phyloP scores from a whole-genome alignment of 2,113 vertebrate genomes.

The human (Homo sapiens) region DNA sequence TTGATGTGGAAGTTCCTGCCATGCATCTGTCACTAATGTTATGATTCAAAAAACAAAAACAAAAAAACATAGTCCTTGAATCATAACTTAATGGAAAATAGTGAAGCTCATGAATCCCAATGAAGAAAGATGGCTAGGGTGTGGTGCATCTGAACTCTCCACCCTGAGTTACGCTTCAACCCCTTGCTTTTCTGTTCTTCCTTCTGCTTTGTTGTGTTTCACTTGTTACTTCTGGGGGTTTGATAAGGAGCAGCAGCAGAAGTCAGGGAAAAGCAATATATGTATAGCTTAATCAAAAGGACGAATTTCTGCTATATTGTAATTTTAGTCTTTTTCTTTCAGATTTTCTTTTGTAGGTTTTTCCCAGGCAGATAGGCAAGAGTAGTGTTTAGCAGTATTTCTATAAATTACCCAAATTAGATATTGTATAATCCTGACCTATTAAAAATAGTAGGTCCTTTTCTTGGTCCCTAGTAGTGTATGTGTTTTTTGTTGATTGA shows the following conservation, averaged over 20 bases:
- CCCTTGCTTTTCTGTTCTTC: not conserved
- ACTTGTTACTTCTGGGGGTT: not conserved
- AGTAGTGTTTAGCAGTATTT: not conserved
- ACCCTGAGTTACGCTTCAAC: not conserved
- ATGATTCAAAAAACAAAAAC: not conserved
- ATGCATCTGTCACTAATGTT: not conserved
- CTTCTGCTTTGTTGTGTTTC: not conserved
- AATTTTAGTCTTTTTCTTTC: not conserved
- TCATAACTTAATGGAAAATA: not conserved
- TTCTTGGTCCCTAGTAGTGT: not conserved
- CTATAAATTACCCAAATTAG: not conserved
- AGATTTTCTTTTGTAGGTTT: not conserved
- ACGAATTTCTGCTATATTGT: not conserved
- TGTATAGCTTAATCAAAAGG: not conserved
- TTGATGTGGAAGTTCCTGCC: not conserved
- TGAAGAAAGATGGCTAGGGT: not conserved
- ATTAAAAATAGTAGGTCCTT: not conserved
- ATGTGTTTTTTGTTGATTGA: not conserved
- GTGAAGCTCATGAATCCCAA: not conserved
- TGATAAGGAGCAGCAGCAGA: not conserved
- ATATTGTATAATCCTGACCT: not conserved
- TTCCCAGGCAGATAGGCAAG: not conserved
- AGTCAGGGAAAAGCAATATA: not conserved
- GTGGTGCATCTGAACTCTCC: not conserved
- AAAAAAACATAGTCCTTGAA: not conserved